Evolutionary conservation across 2,888 invertebrate genomes (phyloP).

Genomic region (Troides helena): DNA sequence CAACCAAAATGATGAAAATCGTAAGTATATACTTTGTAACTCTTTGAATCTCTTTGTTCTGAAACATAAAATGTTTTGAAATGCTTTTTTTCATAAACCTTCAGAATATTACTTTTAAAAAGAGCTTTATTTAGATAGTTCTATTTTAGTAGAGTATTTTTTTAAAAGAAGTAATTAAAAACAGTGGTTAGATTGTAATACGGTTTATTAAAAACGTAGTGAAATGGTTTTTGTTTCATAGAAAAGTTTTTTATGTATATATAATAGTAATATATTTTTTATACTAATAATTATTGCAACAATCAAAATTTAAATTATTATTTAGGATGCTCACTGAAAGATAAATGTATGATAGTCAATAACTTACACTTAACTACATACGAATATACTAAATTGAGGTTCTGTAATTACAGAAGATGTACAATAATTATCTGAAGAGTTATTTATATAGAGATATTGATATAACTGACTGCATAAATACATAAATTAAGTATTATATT

Average conservation of each 20-base stretch:
- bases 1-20: constrained; percentile 67
- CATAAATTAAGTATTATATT: background rate
- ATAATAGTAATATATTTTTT: too few species aligned
- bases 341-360: background rate
- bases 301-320: background rate
- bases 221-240: background rate
- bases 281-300: too few species aligned
- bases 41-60: background rate
- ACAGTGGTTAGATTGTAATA: too few species aligned
- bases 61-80: background rate
- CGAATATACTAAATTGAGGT: background rate
- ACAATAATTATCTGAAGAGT: background rate
- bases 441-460: too few species aligned
- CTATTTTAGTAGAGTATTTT: too few species aligned
- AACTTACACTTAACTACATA: background rate
- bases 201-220: background rate
- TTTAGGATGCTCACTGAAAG: background rate
- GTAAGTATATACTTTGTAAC: constrained; percentile 47
- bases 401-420: background rate
- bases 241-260: too few species aligned
- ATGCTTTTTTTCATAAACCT: too few species aligned
- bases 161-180: too few species aligned
- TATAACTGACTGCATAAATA: too few species aligned
- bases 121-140: too few species aligned
- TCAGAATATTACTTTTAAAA: too few species aligned